Base-by-base conservation (phyloP, 2,888 invertebrate genomes). In the Calameuta pallipes region DNA sequence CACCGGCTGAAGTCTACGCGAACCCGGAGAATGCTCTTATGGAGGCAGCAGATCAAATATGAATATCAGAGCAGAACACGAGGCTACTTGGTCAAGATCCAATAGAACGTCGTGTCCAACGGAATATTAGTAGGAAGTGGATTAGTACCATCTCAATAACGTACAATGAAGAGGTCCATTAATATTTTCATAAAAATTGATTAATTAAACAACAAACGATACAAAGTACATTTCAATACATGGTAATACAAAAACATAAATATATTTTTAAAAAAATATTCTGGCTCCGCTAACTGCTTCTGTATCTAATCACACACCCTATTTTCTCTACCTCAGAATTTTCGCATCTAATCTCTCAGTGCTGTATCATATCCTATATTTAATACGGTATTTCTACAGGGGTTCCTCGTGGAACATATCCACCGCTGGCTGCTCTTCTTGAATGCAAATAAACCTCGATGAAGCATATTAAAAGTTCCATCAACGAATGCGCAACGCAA, bases 1-100 rank as follows among this genome's bases (percentile, higher is more conserved):
- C 56, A 23, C 56, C 56, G 56, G 23, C 9, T 71, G 6, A 15
- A 33, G 71, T 33, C 82, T 88, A 85, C 88, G 87, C 85, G 83
- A 85, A 80, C 79, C 80, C 31, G 71, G 69, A 41, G 73, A 79
- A 77, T 76, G 41, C 73, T 56, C 68, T 82, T 30, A 85, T 85
- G 85, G 85, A 85, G 80, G 74, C 12, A 68, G n/a, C 70, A 33
- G 33, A 41, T 37, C 69, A 74, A n/a, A 75, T n/a, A 34, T 56
- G 36, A 36, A 68, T 71, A 33, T 71, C 12, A 3, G 71, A 71
- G 31, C 34, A 71, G 71, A 11, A 34, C 71, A 71, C 71, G 31
- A 71, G 71, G 71, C 56, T 56, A 56, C 56, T 56, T 56, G 56
- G 9, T 23, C 56, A 56, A 56, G 23, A 56, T 23, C 56, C 56